Base-by-base conservation (phyloP, 2,113 vertebrate genomes). In the Etia nguti region DNA sequence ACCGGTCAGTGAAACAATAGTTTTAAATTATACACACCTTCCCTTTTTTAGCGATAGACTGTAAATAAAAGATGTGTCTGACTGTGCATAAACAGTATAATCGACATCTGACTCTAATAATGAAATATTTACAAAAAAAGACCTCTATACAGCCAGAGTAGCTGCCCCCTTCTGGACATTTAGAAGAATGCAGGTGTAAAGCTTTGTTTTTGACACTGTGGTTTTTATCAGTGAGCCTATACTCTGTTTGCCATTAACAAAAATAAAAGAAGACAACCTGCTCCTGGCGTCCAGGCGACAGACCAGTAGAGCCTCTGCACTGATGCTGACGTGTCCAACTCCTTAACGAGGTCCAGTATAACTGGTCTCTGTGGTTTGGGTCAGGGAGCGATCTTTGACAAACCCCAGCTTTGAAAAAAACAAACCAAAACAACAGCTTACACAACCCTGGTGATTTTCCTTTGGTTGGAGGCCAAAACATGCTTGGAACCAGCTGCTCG, bases 321-420 rank as follows among this genome's bases (percentile, higher is more conserved):
- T 8, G 60, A 65, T 38, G 60, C 60, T 5, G 34, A 1, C 0
- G 10, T 38, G 34, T 65, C 0, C 34, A 38, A 36, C 31, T 65
- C 60, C 60, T 65, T 38, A 65, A 38, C 38, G 34, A 65, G 60
- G 34, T 10, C 38, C 36, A 15, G 20, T 41, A 11, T 24, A 41
- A 68, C 3, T 41, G 36, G 62, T 41, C 36, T 70, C 36, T 70
- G 62, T 43, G 36, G 36, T 43, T 24, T 24, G 62, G 36, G 62
- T 41, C 36, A 41, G n/a, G 36, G 36, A 43, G n/a, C 7, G 2
- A 70, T 70, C 65, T 24, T 43, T 70, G 41, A 70, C 20, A 65
- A 65, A 0, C 24, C 43, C 24, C 24, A 75, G 18, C 24, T 50
- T 77, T 75, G 6, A 73, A 31, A 29, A 0, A 46, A 20, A 8